Percentiles rank a stretch among this genome's conserved stretches.
phyloP scores from a whole-genome alignment of 2,888 invertebrate species.

The Bugulina stolonifera region DNA sequence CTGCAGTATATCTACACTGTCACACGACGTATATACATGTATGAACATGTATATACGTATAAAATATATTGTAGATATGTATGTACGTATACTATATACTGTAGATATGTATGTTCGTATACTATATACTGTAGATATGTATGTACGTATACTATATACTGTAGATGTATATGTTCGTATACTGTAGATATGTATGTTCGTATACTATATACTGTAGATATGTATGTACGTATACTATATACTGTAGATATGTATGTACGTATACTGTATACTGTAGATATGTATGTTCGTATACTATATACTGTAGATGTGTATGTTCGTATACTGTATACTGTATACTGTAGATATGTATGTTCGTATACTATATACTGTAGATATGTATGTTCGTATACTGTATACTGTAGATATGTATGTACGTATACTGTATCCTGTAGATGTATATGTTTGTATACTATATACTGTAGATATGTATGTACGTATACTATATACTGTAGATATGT shows the following conservation, averaged over 20 bases:
- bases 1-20: no score
- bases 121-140: not conserved
- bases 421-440: not conserved
- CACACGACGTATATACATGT: no score
- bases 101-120: not conserved
- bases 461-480: not conserved
- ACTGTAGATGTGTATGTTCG: slow-evolving; percentile 21
- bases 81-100: not conserved
- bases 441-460: not conserved
- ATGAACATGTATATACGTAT: no score
- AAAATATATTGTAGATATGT: not conserved
- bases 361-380: not conserved
- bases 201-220: not conserved
- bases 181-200: not conserved
- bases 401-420: not conserved
- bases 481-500: no score
- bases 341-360: slow-evolving; percentile 23
- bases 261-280: slow-evolving; percentile 7
- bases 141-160: not conserved
- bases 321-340: not conserved
- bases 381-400: not conserved
- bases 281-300: slow-evolving; percentile 12
- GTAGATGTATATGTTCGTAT: not conserved
- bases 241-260: no score
- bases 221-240: not conserved